Evolutionary conservation across 2,797 vertebrate species (phyloP), one percentile per base, ranked within the genome.

Genomic region (Betta splendens): DNA sequence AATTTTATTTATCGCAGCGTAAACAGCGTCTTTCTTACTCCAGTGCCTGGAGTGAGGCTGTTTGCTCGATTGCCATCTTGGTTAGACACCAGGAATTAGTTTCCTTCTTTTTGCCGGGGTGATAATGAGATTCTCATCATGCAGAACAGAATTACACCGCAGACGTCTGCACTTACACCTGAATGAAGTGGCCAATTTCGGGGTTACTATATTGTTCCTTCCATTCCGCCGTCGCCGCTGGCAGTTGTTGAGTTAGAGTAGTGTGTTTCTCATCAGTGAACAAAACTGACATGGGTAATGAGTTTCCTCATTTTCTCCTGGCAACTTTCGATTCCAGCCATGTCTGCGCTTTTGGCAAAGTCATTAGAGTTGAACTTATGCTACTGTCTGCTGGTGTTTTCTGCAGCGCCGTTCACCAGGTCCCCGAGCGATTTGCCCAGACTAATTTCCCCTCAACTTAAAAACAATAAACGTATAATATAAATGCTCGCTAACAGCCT

Each of bases 221-320:
- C 31, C 32, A 1, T 20, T 64, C 47, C 4, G 16, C 48, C 12
- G 20, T 29, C 18, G 36, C 75, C 69, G 17, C 33, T 11, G 55
- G 77, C 76, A 37, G 38, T 60, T 57, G 72, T 63, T 56, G 66
- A 73, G 69, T 67, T 68, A n/a, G 55, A 72, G 62, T 32, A 50
- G 46, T 57, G 44, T 31, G 63, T 77, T 21, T 48, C 77, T 87
- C 84, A 83, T 79, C 82, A 83, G 79, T 82, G 79, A 83, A 60
- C 64, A 79, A 75, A 84, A 78, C 51, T 79, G 80, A 87, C 83
- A 72, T n/a, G 77, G 69, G 49, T 85, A 86, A 84, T 83, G 81
- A 77, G 68, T 78, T 83, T 82, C 70, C 72, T 79, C 79, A 75
- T 81, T 87, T 85, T 67, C 74, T 67, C 47, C 37, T 65, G 45